These are phyloP conservation scores for Mythimna ferrago DNA, from an alignment of 2,888 invertebrate species.

Conservation along the genomic window DNA sequence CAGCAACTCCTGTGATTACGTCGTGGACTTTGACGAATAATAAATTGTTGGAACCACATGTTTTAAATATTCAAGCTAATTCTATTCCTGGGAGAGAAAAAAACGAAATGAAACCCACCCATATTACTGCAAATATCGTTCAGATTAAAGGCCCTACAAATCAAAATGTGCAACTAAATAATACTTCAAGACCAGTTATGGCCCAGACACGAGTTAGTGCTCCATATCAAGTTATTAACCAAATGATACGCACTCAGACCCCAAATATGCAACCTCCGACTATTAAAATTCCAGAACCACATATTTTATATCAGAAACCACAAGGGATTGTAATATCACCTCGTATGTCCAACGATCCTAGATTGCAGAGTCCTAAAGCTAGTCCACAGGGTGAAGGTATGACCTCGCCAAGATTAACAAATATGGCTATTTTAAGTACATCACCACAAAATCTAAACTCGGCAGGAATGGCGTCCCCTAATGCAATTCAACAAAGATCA, in stretches of 20 bases:
- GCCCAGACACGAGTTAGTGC: slow-evolving; percentile 79
- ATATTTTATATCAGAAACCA: slow-evolving; percentile 86
- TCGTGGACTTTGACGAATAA: slow-evolving; percentile 90
- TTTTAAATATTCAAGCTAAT: slow-evolving; percentile 80
- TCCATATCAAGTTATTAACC: slow-evolving; percentile 87
- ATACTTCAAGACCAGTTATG: slow-evolving; percentile 78
- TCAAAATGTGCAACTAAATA: slow-evolving; percentile 76
- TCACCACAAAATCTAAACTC: slow-evolving; percentile 82
- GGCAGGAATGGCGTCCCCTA: slow-evolving; percentile 82
- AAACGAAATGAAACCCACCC: slow-evolving; percentile 80
- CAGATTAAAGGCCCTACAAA: slow-evolving; percentile 82
- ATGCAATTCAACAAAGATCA: slow-evolving; percentile 82
- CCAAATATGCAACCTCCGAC: slow-evolving; percentile 92
- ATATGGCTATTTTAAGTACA: slow-evolving; percentile 83
- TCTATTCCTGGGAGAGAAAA: slow-evolving; percentile 74
- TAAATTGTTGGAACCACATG: slow-evolving; percentile 83
- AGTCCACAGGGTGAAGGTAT: slow-evolving; percentile 80
- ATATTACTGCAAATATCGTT: slow-evolving; percentile 84
- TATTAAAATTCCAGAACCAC: slow-evolving; percentile 92
- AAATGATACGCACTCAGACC: slow-evolving; percentile 80
- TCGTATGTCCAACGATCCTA: slow-evolving; percentile 80
- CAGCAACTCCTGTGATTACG: slow-evolving; percentile 89
- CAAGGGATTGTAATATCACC: slow-evolving; percentile 87
- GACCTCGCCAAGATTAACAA: slow-evolving; percentile 82
- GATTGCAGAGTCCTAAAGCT: slow-evolving; percentile 85